Evolutionary conservation across 1,140 invertebrate species (phyloP), one percentile per base, ranked within the genome.

Genomic region (Antheraea pernyi): DNA sequence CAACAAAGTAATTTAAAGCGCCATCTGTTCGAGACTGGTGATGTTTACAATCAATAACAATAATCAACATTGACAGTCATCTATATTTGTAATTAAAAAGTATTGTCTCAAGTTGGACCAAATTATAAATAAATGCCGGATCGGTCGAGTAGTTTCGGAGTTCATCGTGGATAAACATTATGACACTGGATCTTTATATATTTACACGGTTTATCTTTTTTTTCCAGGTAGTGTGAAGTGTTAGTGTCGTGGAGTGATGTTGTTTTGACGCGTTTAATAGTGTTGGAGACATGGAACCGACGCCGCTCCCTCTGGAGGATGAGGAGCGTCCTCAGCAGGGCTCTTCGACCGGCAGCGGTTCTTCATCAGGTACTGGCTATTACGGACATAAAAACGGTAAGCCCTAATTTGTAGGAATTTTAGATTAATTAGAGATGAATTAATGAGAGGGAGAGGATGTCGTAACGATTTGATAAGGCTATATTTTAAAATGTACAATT

Each of bases 321-420:
- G 86, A 90, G 73, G 83, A 78, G n/a, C 73, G 82, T 11, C 86
- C 85, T n/a, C 84, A 75, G 65, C 86, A 88, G 70, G 85, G 82
- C 10, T 89, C 88, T 16, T 87, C 86, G 2, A 86, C 86, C 10
- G 88, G 86, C 39, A 89, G 86, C 72, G 88, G 86, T 0, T 89
- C 88, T 0, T 91, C 88, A 3, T 91, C 88, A 6, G 88, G 88
- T 1, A 88, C 88, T 7, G 86, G 86, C 0, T 90, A 90, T 66
- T 90, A 90, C 68, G 84, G 84, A 66, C 86, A 88, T 74, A 90
- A 89, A 63, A 90, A 90, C 65, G 88, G 88, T 90, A 19, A 83
- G 85, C 70, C 11, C 3, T 53, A 59, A 48, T n/a, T n/a, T n/a
- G 58, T 59, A 46, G 11, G 0, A 10, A 10, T 42, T 7, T 11